phyloP scores from a whole-genome alignment of 2,113 vertebrate genomes.

The Seriola aureovittata region DNA sequence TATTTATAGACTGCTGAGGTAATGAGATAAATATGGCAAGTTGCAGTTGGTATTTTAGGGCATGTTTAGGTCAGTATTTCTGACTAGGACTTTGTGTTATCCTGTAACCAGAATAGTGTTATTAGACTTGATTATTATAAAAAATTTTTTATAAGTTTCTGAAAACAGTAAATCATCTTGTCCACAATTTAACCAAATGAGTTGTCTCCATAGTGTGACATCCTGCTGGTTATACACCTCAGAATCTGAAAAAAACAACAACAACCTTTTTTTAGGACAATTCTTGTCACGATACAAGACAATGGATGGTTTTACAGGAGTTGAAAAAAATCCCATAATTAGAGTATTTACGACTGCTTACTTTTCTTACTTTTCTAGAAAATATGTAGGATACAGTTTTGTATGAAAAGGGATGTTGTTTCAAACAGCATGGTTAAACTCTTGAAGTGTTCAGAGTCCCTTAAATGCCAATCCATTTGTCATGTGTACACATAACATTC shows the following conservation, averaged over 20 bases:
- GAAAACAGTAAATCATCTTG: background rate
- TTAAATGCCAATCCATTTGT: background rate
- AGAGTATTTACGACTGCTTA: background rate
- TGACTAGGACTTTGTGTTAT: slow-evolving; percentile 17
- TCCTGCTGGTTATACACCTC: background rate
- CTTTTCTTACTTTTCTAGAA: background rate
- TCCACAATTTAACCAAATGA: background rate
- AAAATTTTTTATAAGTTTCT: background rate
- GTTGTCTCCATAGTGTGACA: background rate
- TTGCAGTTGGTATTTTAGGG: slow-evolving; percentile 25
- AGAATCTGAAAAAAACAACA: background rate
- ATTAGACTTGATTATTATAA: background rate
- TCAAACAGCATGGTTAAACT: background rate
- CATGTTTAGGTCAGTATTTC: slow-evolving; percentile 17
- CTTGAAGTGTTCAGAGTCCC: background rate
- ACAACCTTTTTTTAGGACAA: background rate
- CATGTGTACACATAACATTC: background rate
- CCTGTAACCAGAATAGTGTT: background rate
- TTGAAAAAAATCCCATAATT: background rate
- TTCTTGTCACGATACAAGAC: background rate
- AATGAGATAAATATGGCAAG: slow-evolving; percentile 42
- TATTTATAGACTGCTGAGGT: slow-evolving; percentile 59
- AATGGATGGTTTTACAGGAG: background rate
- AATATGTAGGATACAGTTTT: background rate
- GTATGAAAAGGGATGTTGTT: background rate